A percentile compares a stretch with the other conserved stretches of the same genome.
Conservation (phyloP, 2,888 invertebrate species). For the Trileptium ribeirensis region DNA sequence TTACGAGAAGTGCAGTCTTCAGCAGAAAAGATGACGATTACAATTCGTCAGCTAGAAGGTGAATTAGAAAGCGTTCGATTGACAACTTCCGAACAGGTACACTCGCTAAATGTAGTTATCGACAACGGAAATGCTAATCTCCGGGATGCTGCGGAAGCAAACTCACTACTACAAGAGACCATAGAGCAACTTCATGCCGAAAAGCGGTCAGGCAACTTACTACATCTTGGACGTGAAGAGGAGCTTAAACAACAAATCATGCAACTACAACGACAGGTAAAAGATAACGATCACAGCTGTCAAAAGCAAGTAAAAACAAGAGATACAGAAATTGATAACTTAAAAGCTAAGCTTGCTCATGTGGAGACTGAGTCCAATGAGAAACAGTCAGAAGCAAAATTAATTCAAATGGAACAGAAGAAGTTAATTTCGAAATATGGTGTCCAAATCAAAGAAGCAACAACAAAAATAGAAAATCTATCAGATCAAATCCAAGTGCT, state of each 20-base stretch:
- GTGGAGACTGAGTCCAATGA: no score
- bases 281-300: neutral
- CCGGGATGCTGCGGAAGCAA: neutral
- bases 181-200: neutral
- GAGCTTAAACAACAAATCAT: neutral
- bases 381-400: no score
- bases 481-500: no score
- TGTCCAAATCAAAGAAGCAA: no score
- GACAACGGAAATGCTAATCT: neutral
- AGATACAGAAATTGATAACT: no score
- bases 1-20: neutral
- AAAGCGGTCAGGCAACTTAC: neutral
- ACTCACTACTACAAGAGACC: neutral
- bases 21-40: neutral
- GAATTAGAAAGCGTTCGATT: neutral
- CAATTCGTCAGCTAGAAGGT: neutral
- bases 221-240: neutral
- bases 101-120: neutral
- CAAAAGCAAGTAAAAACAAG: no score
- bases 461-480: no score
- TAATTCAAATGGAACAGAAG: no score
- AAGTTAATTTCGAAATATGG: no score
- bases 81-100: neutral
- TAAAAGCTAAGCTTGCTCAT: no score
- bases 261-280: neutral